phyloP scores from a whole-genome alignment of 2,113 vertebrate genomes.

The Gymnorhina tibicen region DNA sequence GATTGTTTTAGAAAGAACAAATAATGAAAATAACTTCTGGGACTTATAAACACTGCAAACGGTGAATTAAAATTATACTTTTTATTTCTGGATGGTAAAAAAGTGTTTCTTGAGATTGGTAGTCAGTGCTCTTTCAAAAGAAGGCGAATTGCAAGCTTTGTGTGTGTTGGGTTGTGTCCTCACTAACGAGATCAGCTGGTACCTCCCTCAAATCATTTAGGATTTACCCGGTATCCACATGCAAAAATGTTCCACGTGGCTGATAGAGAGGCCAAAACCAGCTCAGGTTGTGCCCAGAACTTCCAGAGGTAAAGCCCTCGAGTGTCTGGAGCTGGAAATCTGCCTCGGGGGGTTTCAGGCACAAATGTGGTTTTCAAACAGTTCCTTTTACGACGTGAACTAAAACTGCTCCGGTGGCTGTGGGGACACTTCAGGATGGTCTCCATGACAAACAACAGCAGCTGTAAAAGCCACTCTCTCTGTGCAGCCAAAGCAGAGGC shows the following conservation, averaged over 20 bases:
- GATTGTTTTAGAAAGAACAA: neutral
- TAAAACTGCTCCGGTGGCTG: neutral
- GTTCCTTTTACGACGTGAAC: neutral
- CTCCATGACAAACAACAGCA: neutral
- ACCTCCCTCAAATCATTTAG: neutral
- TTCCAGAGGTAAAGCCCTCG: neutral
- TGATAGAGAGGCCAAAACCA: neutral
- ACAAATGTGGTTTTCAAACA: neutral
- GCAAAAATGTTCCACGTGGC: neutral
- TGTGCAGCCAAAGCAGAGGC: neutral
- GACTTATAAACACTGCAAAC: neutral
- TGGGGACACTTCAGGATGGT: neutral
- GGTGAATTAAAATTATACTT: neutral
- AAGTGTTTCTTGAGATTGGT: neutral
- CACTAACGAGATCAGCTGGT: neutral
- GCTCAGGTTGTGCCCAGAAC: neutral
- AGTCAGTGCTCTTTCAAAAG: neutral
- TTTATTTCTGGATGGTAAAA: neutral
- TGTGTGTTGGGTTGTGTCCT: neutral
- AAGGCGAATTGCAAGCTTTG: neutral
- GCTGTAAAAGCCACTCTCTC: neutral
- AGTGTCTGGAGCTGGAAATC: neutral
- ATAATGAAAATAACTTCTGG: neutral
- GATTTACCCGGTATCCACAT: neutral
- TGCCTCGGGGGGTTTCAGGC: neutral